Evolutionary conservation across 2,797 vertebrate genomes (phyloP).

Genomic region (Ctenopoma multispine): DNA sequence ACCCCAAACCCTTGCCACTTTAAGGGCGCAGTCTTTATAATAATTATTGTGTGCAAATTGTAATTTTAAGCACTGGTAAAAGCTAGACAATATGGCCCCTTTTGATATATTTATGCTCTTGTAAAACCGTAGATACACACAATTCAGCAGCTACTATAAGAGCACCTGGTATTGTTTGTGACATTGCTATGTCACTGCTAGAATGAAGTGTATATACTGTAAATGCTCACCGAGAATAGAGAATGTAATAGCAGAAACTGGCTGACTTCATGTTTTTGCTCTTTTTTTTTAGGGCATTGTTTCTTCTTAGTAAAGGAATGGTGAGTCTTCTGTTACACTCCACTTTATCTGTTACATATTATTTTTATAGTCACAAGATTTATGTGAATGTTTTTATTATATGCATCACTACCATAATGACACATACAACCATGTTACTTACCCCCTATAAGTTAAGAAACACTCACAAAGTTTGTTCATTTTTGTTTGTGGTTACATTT

Average conservation of each 20-base stretch:
- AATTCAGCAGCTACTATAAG: too few species aligned
- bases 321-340: slow-evolving; percentile 80
- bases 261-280: slow-evolving; percentile 31
- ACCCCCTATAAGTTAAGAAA: background rate
- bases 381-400: background rate
- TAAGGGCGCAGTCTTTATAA: too few species aligned
- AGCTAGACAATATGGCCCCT: too few species aligned
- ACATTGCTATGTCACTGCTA: background rate
- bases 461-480: background rate
- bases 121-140: background rate
- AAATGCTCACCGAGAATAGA: background rate
- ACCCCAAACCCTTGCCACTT: too few species aligned
- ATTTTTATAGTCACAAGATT: background rate
- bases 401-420: background rate
- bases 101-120: too few species aligned
- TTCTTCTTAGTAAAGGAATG: slow-evolving; percentile 97
- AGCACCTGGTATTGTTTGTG: background rate
- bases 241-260: background rate
- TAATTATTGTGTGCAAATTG: too few species aligned
- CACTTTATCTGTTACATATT: background rate
- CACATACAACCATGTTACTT: background rate
- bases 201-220: background rate
- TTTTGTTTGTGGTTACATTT: slow-evolving; percentile 1
- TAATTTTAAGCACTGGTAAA: too few species aligned
- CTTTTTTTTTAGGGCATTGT: slow-evolving; percentile 87